Evolutionary conservation across 2,888 invertebrate species (phyloP).

Genomic region (Drosophila limbata): DNA sequence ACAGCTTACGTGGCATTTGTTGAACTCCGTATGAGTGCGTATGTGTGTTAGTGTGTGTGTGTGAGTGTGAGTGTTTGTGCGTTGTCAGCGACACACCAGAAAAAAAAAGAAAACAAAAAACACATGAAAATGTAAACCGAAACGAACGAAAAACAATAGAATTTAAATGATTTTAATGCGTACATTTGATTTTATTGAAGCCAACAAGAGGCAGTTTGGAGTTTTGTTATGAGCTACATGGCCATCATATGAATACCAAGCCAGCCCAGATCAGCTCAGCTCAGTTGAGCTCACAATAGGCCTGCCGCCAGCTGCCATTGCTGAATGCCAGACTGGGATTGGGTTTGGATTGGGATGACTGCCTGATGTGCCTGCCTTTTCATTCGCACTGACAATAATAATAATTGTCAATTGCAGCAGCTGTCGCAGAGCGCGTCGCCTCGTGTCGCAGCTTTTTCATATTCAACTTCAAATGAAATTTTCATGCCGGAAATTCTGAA

Average conservation of each 20-base stretch:
- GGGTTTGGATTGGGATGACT: neutral
- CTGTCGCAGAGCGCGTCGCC: conserved; percentile 50
- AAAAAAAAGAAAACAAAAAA: conserved; percentile 35
- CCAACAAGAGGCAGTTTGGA: conserved; percentile 48
- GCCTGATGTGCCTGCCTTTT: conserved; percentile 38
- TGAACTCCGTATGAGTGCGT: conserved; percentile 20
- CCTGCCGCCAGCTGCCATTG: conserved; percentile 14
- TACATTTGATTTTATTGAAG: conserved; percentile 79
- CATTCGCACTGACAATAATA: conserved; percentile 78
- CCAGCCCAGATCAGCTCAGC: conserved; percentile 15
- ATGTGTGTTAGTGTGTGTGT: conserved; percentile 16
- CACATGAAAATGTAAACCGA: conserved; percentile 59
- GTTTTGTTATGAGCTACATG: conserved; percentile 63
- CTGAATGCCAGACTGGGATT: neutral
- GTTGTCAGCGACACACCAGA: conserved; percentile 27
- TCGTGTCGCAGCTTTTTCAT: conserved; percentile 54
- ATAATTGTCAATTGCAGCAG: conserved; percentile 80
- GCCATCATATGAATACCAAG: conserved; percentile 71
- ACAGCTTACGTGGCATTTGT: conserved; percentile 72
- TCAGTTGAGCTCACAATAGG: conserved; percentile 15
- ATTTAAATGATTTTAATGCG: conserved; percentile 83
- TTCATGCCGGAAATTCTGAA: conserved; percentile 57
- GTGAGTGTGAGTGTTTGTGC: conserved; percentile 12
- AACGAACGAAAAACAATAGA: conserved; percentile 73
- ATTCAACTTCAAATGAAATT: conserved; percentile 78